Conservation (phyloP, 2,888 invertebrate species). For the Papilio elwesi region DNA sequence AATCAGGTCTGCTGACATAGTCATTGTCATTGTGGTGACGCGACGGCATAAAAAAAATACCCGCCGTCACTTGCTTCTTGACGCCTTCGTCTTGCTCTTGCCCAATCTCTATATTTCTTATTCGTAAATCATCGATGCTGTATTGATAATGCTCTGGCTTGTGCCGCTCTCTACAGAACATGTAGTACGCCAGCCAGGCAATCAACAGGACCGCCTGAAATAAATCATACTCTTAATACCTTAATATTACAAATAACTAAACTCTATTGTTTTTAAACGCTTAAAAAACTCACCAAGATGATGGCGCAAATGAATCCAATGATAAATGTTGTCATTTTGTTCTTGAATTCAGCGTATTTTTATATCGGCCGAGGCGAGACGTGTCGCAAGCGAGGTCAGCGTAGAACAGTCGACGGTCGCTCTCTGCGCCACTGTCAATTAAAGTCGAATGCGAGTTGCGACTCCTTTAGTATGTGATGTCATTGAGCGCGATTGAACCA, state of each 20-base stretch:
- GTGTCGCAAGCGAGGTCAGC: conserved; percentile 67
- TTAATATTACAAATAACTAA: neutral
- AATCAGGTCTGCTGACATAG: conserved; percentile 71
- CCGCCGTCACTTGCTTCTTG: conserved; percentile 61
- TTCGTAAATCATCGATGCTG: conserved; percentile 65
- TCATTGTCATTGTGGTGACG: conserved; percentile 64
- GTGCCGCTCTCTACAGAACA: conserved; percentile 74
- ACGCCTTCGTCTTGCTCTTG: conserved; percentile 56
- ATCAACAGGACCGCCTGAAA: conserved; percentile 69
- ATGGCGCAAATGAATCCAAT: conserved; percentile 71
- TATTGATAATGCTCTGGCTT: conserved; percentile 68
- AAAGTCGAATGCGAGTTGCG: conserved; percentile 65
- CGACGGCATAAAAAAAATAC: conserved; percentile 70
- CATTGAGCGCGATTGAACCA: conserved; percentile 64
- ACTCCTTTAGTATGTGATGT: conserved; percentile 73
- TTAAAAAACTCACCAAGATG: conserved; percentile 67
- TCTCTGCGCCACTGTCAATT: conserved; percentile 69
- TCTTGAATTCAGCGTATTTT: conserved; percentile 42
- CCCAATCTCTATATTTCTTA: conserved; percentile 58
- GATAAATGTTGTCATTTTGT: conserved; percentile 68
- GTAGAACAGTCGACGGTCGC: conserved; percentile 63
- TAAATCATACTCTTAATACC: neutral
- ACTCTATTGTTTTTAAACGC: neutral
- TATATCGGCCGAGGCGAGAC: conserved; percentile 53
- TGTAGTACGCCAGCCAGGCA: conserved; percentile 74